phyloP scores from a whole-genome alignment of 2,888 invertebrate genomes.

The Limnephilus rhombicus region DNA sequence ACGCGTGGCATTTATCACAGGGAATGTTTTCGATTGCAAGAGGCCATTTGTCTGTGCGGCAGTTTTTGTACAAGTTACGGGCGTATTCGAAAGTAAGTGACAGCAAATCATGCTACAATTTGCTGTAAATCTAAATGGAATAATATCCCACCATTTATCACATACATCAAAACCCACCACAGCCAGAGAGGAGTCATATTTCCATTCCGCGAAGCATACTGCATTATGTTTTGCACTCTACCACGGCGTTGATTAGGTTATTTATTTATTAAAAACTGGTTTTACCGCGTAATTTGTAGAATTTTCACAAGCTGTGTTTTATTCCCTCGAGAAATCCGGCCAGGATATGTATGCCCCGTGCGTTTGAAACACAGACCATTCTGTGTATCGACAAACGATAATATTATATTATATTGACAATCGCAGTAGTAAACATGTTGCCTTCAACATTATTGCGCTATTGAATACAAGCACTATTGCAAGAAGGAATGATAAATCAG shows the following conservation, averaged over 20 bases:
- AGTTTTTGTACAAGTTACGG: slow-evolving; percentile 42
- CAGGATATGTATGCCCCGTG: not conserved
- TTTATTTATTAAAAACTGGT: not conserved
- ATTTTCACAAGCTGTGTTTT: not conserved
- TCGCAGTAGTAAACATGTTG: slow-evolving; percentile 38
- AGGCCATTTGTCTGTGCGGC: slow-evolving; percentile 49
- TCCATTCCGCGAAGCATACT: slow-evolving; percentile 14
- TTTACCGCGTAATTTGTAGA: not conserved
- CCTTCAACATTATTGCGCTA: slow-evolving; percentile 41
- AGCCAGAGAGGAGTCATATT: slow-evolving; percentile 13
- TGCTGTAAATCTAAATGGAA: slow-evolving; percentile 32
- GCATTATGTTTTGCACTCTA: not conserved
- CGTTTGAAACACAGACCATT: not conserved
- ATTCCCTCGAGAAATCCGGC: not conserved
- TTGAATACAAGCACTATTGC: slow-evolving; percentile 25
- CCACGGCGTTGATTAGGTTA: not conserved
- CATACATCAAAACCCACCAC: not conserved
- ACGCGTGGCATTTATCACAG: slow-evolving; percentile 58
- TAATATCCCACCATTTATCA: slow-evolving; percentile 32
- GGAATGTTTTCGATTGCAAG: slow-evolving; percentile 49
- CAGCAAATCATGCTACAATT: slow-evolving; percentile 39
- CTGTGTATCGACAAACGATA: slow-evolving; percentile 4
- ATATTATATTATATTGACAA: slow-evolving; percentile 24
- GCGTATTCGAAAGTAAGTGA: slow-evolving; percentile 45
- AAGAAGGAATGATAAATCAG: slow-evolving; percentile 32